These are phyloP conservation scores for Baccha elongata DNA, from an alignment of 2,888 invertebrate genomes.

Conservation along the genomic window DNA sequence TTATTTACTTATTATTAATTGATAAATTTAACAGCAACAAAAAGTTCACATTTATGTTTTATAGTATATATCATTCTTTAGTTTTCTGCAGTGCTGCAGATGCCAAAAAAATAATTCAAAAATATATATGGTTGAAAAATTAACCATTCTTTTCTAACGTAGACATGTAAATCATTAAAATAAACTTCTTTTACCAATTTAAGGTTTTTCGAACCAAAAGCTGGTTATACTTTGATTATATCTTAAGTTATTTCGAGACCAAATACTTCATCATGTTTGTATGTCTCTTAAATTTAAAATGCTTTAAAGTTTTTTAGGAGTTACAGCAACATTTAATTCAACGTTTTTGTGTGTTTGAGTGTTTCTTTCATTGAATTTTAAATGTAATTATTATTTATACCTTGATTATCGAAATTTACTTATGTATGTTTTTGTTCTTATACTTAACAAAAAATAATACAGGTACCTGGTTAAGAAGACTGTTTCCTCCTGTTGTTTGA, in stretches of 20 bases:
- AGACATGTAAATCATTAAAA: no score
- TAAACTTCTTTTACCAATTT: no score
- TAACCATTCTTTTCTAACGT: no score
- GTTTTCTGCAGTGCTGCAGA: no score
- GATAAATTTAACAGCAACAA: no score
- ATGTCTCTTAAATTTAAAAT: constrained; percentile 6
- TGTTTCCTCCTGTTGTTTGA: constrained; percentile 83
- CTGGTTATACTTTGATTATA: no score
- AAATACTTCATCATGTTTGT: constrained; percentile 13
- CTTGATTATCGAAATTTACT: background rate
- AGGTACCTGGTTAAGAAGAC: constrained; percentile 83
- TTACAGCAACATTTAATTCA: constrained; percentile 20
- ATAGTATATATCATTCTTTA: no score
- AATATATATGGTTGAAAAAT: no score
- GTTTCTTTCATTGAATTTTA: constrained; percentile 1
- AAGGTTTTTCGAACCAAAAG: no score
- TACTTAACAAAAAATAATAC: constrained; percentile 66
- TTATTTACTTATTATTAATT: no score
- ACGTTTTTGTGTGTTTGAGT: constrained; percentile 36
- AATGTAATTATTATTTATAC: background rate
- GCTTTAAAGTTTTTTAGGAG: constrained; percentile 26
- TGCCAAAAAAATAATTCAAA: no score
- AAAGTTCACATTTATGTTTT: no score
- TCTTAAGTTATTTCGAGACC: background rate
- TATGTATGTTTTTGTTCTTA: constrained; percentile 18